Evolutionary conservation across 2,113 vertebrate species (phyloP), one percentile per base, ranked within the genome.

Genomic region (Zosterops pallidus): DNA sequence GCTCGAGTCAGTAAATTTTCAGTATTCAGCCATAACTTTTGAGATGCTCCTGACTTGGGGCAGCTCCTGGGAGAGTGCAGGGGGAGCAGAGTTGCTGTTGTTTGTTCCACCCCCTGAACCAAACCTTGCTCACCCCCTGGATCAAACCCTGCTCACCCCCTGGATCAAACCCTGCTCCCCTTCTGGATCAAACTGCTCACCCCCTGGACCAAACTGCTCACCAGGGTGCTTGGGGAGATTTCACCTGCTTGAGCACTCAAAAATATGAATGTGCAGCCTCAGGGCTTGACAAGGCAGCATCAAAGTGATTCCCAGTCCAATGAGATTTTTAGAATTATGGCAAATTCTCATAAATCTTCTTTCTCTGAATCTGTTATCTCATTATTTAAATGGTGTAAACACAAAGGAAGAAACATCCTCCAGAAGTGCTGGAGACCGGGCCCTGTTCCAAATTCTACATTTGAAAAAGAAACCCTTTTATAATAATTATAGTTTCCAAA

Each of bases 201-300:
- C 22, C 9, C 12, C 24, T 42, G 31, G 14, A 10, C 8, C 70
- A 15, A 55, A 19, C 52, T 50, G 31, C 28, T 1, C 3, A 2
- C 39, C 49, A 28, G 7, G 1, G 4, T 9, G 3, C 23, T 26
- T 1, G 0, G 1, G 28, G 37, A 26, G 56, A 20, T 76, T 52
- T 71, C 63, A 10, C 8, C 63, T 35, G 24, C 2, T 5, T 50
- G 37, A 65, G 42, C 15, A 4, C 55, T 69, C 50, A 14, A 14
- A 39, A 39, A 47, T 9, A 23, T 5, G 15, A 42, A 23, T 3
- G 4, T 50, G 17, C 46, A 21, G 2, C 20, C 44, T 72, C 59
- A 9, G 9, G 35, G 28, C 42, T 49, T 53, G 44, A 13, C 2
- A 9, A 41, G 33, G 22, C 46, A 35, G 37, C 76, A 0, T 41